These are phyloP conservation scores for Tiphia femorata DNA, from an alignment of 2,888 invertebrate species.

Conservation along the genomic window DNA sequence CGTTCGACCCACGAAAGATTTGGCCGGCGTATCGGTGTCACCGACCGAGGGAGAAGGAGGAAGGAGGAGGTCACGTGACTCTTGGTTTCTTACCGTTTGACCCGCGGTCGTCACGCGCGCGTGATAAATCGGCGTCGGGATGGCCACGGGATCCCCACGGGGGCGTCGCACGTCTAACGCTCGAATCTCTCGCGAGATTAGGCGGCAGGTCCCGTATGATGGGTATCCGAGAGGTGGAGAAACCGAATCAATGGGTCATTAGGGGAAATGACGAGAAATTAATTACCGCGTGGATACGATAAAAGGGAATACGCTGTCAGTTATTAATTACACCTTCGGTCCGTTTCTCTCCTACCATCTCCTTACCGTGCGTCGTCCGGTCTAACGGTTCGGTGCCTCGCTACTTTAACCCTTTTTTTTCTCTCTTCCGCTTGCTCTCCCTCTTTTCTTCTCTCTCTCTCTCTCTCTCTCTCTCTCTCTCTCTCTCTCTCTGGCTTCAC, in stretches of 20 bases:
- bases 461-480: conserved; percentile 10
- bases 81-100: background rate
- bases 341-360: conserved; percentile 7
- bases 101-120: conserved; percentile 18
- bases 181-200: conserved; percentile 7
- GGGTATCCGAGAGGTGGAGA: too few relatives aligned
- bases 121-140: conserved; percentile 23
- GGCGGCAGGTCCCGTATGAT: too few relatives aligned
- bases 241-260: conserved; percentile 33
- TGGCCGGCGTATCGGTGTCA: too few relatives aligned
- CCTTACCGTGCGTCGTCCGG: too few relatives aligned
- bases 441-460: too few relatives aligned
- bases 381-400: conserved; percentile 34
- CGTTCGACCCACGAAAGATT: too few relatives aligned
- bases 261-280: conserved; percentile 35
- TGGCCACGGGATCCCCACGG: too few relatives aligned
- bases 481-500: background rate
- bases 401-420: too few relatives aligned
- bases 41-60: too few relatives aligned
- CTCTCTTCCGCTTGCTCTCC: too few relatives aligned
- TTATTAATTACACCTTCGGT: conserved; percentile 40
- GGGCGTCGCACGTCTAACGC: too few relatives aligned
- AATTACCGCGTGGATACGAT: conserved; percentile 38
- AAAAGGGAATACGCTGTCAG: conserved; percentile 29
- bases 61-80: too few relatives aligned